A percentile compares a stretch with the other conserved stretches of the same genome.
phyloP scores from a whole-genome alignment of 2,797 vertebrate species.

The Malurus leucopterus region DNA sequence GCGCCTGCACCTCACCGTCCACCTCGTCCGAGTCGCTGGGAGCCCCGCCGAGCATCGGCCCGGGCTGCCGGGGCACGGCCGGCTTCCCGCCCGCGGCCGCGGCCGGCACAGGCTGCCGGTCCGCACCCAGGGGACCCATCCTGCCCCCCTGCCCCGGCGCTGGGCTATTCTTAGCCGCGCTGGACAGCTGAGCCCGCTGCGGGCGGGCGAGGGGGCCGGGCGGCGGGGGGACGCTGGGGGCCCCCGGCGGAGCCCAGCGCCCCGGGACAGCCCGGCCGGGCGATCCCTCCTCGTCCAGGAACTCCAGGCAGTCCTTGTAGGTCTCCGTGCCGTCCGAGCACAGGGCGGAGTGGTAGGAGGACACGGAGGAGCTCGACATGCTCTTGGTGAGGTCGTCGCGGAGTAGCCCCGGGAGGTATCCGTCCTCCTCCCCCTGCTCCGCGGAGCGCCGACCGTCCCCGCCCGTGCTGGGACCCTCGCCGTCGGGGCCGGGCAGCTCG shows the following conservation, averaged over 20 bases:
- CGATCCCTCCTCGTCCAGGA: constrained; percentile 70
- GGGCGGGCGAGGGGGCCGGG: constrained; percentile 30
- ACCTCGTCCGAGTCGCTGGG: constrained; percentile 83
- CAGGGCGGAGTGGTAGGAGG: constrained; percentile 72
- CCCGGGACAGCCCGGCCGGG: background rate
- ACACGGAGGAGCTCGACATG: constrained; percentile 70
- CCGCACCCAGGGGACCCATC: constrained; percentile 75
- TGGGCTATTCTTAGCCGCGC: constrained; percentile 87
- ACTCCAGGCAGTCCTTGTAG: constrained; percentile 79
- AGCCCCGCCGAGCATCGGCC: background rate
- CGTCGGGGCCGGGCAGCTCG: background rate
- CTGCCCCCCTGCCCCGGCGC: constrained; percentile 69
- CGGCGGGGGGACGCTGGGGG: background rate
- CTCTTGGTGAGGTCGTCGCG: constrained; percentile 56
- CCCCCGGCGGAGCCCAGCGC: background rate
- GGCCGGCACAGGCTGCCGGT: constrained; percentile 73
- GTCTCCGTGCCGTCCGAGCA: constrained; percentile 65
- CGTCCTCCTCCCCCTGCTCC: constrained; percentile 18
- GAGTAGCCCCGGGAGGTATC: constrained; percentile 7
- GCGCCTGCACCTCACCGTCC: constrained; percentile 84
- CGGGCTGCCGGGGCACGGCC: background rate
- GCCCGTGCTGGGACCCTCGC: background rate
- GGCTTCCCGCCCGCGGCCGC: background rate
- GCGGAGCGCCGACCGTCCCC: background rate
- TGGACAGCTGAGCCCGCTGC: constrained; percentile 90